Conservation (phyloP, 1,140 invertebrate genomes). For the Manduca sexta region DNA sequence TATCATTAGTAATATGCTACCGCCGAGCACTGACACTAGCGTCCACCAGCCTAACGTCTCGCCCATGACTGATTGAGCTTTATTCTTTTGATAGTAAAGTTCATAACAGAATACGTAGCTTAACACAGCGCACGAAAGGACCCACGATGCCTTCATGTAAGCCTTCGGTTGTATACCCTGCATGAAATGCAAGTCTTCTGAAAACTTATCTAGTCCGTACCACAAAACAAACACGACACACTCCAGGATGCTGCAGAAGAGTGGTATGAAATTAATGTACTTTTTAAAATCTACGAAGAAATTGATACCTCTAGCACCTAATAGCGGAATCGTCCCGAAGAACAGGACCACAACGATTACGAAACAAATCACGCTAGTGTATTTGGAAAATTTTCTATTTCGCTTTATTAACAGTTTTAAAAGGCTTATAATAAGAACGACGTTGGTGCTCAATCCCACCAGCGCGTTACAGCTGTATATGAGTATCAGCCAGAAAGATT, state of each 20-base stretch:
- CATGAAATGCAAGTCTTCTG: conserved; percentile 63
- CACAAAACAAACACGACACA: conserved; percentile 41
- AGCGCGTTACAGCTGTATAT: conserved; percentile 27
- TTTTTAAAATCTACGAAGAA: conserved; percentile 24
- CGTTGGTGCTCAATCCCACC: conserved; percentile 27
- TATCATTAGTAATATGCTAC: conserved; percentile 16
- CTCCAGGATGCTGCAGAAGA: conserved; percentile 36
- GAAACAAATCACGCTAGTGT: conserved; percentile 39
- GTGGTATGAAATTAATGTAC: conserved; percentile 22
- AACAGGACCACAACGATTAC: conserved; percentile 24
- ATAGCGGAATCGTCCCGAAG: conserved; percentile 40
- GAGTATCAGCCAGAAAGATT: conserved; percentile 32
- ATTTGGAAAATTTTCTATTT: conserved; percentile 25
- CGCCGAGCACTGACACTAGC: conserved; percentile 2
- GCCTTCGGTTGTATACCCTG: conserved; percentile 44
- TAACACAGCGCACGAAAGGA: conserved; percentile 26
- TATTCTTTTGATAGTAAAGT: conserved; percentile 15
- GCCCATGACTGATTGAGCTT: conserved; percentile 2
- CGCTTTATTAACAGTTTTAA: conserved; percentile 27
- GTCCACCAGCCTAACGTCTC: conserved; percentile 10
- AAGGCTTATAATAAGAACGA: conserved; percentile 32
- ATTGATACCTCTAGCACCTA: conserved; percentile 26
- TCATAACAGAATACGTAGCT: conserved; percentile 32
- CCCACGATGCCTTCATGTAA: conserved; percentile 40
- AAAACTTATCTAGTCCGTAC: conserved; percentile 48